These are phyloP conservation scores for Microctonus aethiopoides DNA, from an alignment of 2,888 invertebrate species.

Conservation along the genomic window DNA sequence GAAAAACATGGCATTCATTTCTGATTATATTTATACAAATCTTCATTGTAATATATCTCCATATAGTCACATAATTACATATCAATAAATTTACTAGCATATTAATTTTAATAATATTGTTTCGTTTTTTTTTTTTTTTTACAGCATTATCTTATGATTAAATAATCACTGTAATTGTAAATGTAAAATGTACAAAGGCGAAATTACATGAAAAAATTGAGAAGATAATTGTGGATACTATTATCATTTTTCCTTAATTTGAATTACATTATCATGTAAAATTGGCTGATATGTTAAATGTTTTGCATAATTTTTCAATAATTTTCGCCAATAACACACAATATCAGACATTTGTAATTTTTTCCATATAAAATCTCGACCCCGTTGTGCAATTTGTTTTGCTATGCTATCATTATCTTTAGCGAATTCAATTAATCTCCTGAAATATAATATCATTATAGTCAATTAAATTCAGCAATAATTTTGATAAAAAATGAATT, in stretches of 20 bases:
- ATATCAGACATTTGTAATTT: slow-evolving; percentile 86
- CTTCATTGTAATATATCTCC: slow-evolving; percentile 49
- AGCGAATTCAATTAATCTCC: slow-evolving; percentile 80
- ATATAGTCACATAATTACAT: slow-evolving; percentile 37
- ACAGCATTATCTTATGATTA: neutral
- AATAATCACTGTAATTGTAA: neutral
- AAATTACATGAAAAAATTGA: slow-evolving; percentile 4
- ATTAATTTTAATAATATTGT: slow-evolving; percentile 5
- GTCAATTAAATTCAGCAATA: neutral
- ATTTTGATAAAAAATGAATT: slow-evolving; percentile 4
- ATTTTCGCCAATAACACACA: slow-evolving; percentile 85
- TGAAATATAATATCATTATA: slow-evolving; percentile 52
- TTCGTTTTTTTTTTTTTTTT: slow-evolving; percentile 6
- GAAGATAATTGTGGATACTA: neutral
- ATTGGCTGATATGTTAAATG: slow-evolving; percentile 77
- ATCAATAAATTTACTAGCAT: slow-evolving; percentile 32
- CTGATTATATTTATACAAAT: slow-evolving; percentile 29
- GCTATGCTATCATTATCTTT: slow-evolving; percentile 79
- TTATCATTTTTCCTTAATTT: slow-evolving; percentile 59
- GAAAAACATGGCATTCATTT: slow-evolving; percentile 36
- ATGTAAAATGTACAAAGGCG: neutral
- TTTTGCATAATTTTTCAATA: slow-evolving; percentile 80
- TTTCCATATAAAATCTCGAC: slow-evolving; percentile 85
- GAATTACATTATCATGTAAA: slow-evolving; percentile 72
- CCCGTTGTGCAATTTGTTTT: slow-evolving; percentile 83